Conservation (phyloP, 2,888 invertebrate species). For the Tholera decimalis region DNA sequence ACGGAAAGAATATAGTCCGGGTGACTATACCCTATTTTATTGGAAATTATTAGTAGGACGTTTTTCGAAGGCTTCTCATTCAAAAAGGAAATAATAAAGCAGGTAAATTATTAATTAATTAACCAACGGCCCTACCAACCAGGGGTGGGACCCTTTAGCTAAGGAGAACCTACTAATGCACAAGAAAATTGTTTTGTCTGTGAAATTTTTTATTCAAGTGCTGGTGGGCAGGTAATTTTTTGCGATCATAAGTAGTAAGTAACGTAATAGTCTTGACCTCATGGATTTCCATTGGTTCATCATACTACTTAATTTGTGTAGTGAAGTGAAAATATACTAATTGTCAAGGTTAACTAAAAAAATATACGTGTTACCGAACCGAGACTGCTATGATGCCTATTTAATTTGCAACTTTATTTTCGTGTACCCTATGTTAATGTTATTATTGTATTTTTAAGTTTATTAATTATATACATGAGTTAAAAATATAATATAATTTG, state of each 20-base stretch:
- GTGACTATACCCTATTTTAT: too few relatives aligned
- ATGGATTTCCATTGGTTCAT: conserved; percentile 30
- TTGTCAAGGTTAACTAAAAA: conserved; percentile 39
- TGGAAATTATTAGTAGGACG: too few relatives aligned
- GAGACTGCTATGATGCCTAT: conserved; percentile 14
- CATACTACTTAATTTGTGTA: conserved; percentile 30
- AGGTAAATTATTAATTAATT: background rate
- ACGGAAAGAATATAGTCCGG: too few relatives aligned
- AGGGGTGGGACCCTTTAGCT: background rate
- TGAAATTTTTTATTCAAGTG: conserved; percentile 6
- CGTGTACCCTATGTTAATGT: too few relatives aligned
- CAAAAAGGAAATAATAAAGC: background rate
- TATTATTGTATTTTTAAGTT: too few relatives aligned
- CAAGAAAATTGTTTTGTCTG: conserved; percentile 24
- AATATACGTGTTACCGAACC: conserved; percentile 13
- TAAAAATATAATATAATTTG: too few relatives aligned
- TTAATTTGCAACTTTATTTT: background rate
- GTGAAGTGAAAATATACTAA: conserved; percentile 44
- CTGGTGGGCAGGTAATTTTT: conserved; percentile 1
- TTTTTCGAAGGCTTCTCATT: too few relatives aligned
- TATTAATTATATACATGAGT: too few relatives aligned
- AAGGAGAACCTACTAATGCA: background rate
- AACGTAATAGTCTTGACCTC: conserved; percentile 37
- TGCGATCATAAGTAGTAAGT: background rate
- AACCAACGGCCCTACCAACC: background rate